phyloP scores from a whole-genome alignment of 2,113 vertebrate species.

The rat (Rattus norvegicus) region DNA sequence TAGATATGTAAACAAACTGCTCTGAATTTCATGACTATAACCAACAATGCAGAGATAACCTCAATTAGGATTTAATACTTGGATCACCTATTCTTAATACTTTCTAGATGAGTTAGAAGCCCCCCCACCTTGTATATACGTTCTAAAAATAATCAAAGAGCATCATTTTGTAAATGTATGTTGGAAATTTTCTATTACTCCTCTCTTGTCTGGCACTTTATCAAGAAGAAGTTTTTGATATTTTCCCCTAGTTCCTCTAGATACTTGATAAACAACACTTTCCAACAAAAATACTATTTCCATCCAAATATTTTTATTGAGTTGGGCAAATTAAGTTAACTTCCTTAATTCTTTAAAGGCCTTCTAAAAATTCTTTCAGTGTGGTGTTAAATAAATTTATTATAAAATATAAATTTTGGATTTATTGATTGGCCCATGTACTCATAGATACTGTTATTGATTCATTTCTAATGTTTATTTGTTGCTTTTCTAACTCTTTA shows the following conservation, averaged over 20 bases:
- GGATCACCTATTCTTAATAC: not conserved
- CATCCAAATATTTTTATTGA: not conserved
- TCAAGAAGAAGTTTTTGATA: not conserved
- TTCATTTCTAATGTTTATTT: not conserved
- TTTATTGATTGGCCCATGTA: not conserved
- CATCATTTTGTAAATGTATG: not conserved
- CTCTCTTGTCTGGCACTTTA: not conserved
- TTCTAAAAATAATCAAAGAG: not conserved
- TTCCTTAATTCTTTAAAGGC: not conserved
- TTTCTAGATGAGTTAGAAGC: not conserved
- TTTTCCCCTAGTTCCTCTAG: too few relatives aligned
- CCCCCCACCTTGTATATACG: not conserved
- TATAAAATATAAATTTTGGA: not conserved
- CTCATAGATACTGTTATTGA: not conserved
- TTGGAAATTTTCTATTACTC: not conserved
- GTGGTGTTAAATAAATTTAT: not conserved
- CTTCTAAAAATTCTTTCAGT: not conserved
- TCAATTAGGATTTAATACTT: not conserved
- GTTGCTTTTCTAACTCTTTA: not conserved
- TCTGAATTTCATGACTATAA: not conserved
- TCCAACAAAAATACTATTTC: not conserved
- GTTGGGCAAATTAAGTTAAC: constrained; percentile 17
- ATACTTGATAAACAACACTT: not conserved
- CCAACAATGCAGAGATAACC: not conserved
- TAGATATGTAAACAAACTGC: not conserved